Evolutionary conservation across 2,797 vertebrate genomes (phyloP), one percentile per base, ranked within the genome.

Genomic region (Notolepis coatsorum): DNA sequence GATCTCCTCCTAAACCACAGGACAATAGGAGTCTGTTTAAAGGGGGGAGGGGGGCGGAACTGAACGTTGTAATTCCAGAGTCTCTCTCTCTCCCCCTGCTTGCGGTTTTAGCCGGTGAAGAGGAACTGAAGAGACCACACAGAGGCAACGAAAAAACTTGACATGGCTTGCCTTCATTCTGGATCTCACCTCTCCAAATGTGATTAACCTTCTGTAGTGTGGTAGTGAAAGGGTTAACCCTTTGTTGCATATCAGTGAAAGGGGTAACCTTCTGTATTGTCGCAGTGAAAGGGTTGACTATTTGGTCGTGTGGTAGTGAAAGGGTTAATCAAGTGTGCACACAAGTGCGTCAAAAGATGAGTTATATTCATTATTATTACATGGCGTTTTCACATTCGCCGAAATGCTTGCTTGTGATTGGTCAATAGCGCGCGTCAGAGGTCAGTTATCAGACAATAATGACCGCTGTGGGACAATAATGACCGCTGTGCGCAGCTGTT

Each of bases 1-100:
- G 86, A 89, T 90, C 87, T 85, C 47, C 30, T 79, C n/a, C n/a
- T n/a, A n/a, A 73, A 88, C 74, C 75, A 71, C 41, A 37, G 78
- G 67, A 80, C 71, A 87, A 86, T 84, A 79, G 55, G 46, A 69
- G 65, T 65, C 51, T 50, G 33, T 59, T 73, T 77, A 65, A 76
- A 55, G 2, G 18, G 24, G 30, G 61, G 39, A 31, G 33, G 33
- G 39, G 12, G 47, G 46, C 27, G 20, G 18, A 39, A 24, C 62
- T 69, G 37, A 77, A 81, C 68, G 58, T 79, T 75, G 69, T 77
- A 82, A 81, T 88, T 81, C 71, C 45, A 65, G 61, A 81, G 62
- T 35, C n/a, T n/a, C n/a, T n/a, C n/a, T n/a, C n/a, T 82, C 54
- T 71, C 77, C 73, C 68, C 74, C 69, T 51, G 71, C 80, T n/a